A percentile compares a stretch with the other conserved stretches of the same genome.
Conservation (phyloP, 2,113 vertebrate species). For the Lota lota region DNA sequence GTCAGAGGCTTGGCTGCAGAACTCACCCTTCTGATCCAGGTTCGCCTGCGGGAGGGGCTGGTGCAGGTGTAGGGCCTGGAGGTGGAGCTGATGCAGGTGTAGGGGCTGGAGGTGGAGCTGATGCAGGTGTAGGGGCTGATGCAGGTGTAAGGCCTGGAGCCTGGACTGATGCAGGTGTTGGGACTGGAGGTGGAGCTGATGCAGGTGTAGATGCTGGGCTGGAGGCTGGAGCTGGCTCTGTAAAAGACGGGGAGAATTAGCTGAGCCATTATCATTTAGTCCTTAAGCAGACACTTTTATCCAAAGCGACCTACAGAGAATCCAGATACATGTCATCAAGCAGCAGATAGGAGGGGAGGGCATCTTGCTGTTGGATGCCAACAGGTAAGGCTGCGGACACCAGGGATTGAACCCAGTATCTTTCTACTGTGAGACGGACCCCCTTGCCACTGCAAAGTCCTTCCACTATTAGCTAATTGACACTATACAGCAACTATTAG, state of each 20-base stretch:
- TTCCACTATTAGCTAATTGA: no score
- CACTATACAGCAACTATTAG: no score
- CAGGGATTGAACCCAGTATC: no score
- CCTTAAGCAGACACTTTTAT: no score
- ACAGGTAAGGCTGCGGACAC: no score
- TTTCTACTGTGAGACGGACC: no score
- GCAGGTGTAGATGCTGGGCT: not conserved
- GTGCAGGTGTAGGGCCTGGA: not conserved
- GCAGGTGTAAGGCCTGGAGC: slow-evolving; percentile 13
- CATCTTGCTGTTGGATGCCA: no score
- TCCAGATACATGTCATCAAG: no score
- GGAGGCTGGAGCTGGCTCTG: slow-evolving; percentile 4
- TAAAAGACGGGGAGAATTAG: not conserved
- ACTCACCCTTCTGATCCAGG: slow-evolving; percentile 47
- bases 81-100: slow-evolving; percentile 11
- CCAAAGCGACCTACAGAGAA: no score
- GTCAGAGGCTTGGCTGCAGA: not conserved
- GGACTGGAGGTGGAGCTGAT: slow-evolving; percentile 11
- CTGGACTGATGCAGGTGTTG: not conserved
- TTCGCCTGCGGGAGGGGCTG: slow-evolving; percentile 17
- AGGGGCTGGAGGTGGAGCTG: slow-evolving; percentile 1
- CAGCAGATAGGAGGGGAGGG: no score
- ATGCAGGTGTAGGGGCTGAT: slow-evolving; percentile 1
- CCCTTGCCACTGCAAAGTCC: no score
- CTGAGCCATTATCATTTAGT: no score